These are phyloP conservation scores for Entelurus aequoreus DNA, from an alignment of 2,113 vertebrate genomes.

Conservation along the genomic window DNA sequence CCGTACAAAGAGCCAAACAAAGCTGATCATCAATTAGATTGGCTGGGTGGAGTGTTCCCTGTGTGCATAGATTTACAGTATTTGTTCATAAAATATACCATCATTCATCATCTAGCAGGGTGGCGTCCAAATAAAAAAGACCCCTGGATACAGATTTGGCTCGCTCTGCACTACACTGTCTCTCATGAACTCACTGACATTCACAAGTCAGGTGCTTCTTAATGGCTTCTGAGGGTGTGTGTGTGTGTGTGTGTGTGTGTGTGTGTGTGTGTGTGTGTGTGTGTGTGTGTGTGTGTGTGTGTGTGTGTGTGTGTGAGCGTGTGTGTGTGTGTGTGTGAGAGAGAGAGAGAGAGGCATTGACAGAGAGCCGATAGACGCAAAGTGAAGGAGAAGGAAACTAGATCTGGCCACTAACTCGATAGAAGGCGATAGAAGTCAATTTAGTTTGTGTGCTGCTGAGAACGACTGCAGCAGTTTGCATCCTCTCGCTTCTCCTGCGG, in stretches of 20 bases:
- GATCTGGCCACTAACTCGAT: slow-evolving; percentile 63
- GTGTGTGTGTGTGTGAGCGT: background rate
- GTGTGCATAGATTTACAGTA: too few species aligned
- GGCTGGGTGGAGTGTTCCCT: too few species aligned
- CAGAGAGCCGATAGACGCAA: slow-evolving; percentile 45
- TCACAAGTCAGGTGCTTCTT: slow-evolving; percentile 40
- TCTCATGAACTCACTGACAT: slow-evolving; percentile 47
- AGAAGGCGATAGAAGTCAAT: slow-evolving; percentile 64
- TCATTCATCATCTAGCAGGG: too few species aligned
- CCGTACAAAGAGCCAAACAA: too few species aligned
- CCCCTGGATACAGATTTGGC: too few species aligned
- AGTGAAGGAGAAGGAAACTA: slow-evolving; percentile 56
- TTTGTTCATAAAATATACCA: too few species aligned
- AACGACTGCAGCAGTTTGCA: slow-evolving; percentile 58
- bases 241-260: too few species aligned
- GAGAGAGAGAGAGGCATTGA: slow-evolving; percentile 28
- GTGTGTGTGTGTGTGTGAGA: slow-evolving; percentile 9
- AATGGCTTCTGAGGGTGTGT: slow-evolving; percentile 23
- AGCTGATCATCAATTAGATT: too few species aligned
- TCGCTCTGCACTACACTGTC: slow-evolving; percentile 7
- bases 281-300: too few species aligned
- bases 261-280: too few species aligned
- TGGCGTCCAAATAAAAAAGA: too few species aligned
- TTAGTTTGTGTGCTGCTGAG: slow-evolving; percentile 65
- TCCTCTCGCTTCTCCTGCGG: slow-evolving; percentile 34